A percentile compares a stretch with the other conserved stretches of the same genome.
Conservation (phyloP, 2,888 invertebrate genomes). For the Amphipoea oculea region DNA sequence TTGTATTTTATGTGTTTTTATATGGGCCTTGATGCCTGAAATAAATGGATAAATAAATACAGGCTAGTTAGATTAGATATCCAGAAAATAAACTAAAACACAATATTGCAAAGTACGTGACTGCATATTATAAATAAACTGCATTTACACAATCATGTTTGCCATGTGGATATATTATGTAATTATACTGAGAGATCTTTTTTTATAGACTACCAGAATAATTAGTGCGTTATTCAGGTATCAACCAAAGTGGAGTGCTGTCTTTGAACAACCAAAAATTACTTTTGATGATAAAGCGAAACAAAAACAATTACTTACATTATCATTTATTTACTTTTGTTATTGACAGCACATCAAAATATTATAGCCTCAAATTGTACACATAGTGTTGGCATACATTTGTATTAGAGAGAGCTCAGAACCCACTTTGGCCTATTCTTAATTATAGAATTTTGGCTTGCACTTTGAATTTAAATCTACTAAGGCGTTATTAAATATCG, state of each 20-base stretch:
- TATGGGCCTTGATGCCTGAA: no score
- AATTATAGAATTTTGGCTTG: slow-evolving; percentile 21
- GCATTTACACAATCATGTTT: not conserved
- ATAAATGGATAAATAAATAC: no score
- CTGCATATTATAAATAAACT: not conserved
- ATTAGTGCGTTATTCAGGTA: not conserved
- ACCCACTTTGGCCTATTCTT: not conserved
- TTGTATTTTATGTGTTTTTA: no score
- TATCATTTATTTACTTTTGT: not conserved
- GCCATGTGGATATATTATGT: not conserved
- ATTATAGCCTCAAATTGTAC: not conserved
- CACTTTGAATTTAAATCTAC: slow-evolving; percentile 1
- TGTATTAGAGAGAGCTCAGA: not conserved
- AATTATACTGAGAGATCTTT: not conserved
- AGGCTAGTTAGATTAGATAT: not conserved
- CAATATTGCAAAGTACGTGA: not conserved
- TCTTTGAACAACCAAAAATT: not conserved
- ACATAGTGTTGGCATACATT: not conserved
- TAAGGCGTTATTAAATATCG: not conserved
- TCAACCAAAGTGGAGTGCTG: not conserved
- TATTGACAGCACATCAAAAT: not conserved
- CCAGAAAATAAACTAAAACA: not conserved
- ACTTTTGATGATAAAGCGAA: no score
- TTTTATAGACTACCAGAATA: not conserved
- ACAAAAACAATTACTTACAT: not conserved